Percentiles rank a stretch among this genome's conserved stretches.
Evolutionary conservation across 2,888 invertebrate species (phyloP).

Genomic region (Hymenopus coronatus): DNA sequence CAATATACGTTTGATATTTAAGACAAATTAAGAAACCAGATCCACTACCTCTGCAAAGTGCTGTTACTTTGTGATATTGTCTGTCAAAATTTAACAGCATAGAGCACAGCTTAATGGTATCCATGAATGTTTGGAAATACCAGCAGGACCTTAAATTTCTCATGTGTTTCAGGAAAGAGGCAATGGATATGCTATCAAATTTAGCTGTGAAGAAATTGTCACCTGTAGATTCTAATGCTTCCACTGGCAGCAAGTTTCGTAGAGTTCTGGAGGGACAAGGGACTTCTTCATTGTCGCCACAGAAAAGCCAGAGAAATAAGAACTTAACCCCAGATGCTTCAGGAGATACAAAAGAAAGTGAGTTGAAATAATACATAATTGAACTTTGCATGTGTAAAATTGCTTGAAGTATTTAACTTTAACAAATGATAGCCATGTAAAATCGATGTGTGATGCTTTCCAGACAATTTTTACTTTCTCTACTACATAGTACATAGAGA

Average conservation of each 20-base stretch:
- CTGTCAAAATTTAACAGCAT: no score
- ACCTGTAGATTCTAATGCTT: constrained; percentile 54
- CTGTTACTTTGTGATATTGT: no score
- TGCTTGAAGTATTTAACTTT: no score
- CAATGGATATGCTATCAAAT: constrained; percentile 80
- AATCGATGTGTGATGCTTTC: no score
- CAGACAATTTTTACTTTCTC: no score
- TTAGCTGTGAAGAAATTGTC: constrained; percentile 72
- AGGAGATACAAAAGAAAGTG: constrained; percentile 40
- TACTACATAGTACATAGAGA: no score
- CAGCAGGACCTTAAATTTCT: not conserved
- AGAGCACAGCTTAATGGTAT: no score
- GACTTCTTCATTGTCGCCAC: constrained; percentile 13
- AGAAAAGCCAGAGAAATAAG: not conserved
- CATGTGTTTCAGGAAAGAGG: constrained; percentile 59
- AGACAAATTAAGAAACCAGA: no score
- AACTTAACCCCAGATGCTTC: constrained; percentile 39
- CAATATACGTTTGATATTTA: no score
- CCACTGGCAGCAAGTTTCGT: constrained; percentile 11
- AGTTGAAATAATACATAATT: constrained; percentile 25
- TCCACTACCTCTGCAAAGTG: no score
- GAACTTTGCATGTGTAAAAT: not conserved
- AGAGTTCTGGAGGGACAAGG: constrained; percentile 27
- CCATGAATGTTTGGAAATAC: no score
- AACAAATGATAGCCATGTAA: no score